Percentiles rank a stretch among this genome's conserved stretches.
Conservation (phyloP, 1,140 invertebrate species). For the Amyelois transitella region DNA sequence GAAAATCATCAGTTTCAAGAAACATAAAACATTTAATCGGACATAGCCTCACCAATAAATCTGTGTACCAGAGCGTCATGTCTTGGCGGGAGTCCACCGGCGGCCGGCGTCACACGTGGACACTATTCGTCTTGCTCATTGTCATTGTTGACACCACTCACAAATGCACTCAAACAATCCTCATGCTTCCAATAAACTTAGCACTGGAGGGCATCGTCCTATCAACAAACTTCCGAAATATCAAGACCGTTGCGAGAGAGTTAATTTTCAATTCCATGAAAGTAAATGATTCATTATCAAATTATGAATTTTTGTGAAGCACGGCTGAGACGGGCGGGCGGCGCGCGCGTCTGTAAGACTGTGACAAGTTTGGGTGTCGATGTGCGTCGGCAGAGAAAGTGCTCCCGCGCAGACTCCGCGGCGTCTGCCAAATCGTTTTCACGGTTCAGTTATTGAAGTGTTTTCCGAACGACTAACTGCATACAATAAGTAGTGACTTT, state of each 20-base stretch:
- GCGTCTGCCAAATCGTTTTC: conserved; percentile 70
- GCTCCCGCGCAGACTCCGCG: conserved; percentile 63
- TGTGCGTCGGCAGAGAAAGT: conserved; percentile 65
- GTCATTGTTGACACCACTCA: conserved; percentile 43
- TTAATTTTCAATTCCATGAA: not conserved
- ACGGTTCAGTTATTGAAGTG: conserved; percentile 61
- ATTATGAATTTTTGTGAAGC: not conserved
- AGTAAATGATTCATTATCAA: not conserved
- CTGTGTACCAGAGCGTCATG: conserved; percentile 71
- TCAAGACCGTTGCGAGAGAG: not conserved
- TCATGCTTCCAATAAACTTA: conserved; percentile 14
- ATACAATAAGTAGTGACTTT: conserved; percentile 33
- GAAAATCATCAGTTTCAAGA: conserved; percentile 5
- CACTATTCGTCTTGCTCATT: conserved; percentile 55
- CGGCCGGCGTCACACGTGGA: conserved; percentile 50
- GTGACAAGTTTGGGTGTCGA: conserved; percentile 28
- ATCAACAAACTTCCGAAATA: conserved; percentile 25
- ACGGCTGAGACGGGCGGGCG: conserved; percentile 32
- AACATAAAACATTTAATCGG: conserved; percentile 12
- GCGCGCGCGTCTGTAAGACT: conserved; percentile 50
- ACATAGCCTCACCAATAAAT: conserved; percentile 59
- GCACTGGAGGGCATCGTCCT: conserved; percentile 24
- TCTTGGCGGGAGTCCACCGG: conserved; percentile 57
- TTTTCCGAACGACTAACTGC: conserved; percentile 59
- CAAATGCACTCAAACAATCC: conserved; percentile 28